Conservation (phyloP, 2,113 vertebrate genomes). For the Platichthys stellatus region DNA sequence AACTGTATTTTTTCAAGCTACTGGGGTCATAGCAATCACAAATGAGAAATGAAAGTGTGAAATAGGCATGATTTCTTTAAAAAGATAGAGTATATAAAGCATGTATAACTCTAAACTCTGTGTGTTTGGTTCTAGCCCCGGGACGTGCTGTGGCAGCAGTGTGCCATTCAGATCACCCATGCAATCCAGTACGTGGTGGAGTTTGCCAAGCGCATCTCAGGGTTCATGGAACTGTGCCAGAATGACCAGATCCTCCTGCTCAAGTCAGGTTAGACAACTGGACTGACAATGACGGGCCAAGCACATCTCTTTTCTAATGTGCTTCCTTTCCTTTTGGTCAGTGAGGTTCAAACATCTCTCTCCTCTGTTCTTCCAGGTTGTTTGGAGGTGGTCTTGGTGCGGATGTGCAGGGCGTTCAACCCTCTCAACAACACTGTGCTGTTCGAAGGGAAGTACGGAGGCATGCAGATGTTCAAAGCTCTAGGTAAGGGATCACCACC, state of each 20-base stretch:
- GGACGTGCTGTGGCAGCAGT: constrained; percentile 98
- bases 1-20: background rate
- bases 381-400: constrained; percentile 97
- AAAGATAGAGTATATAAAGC: background rate
- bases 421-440: constrained; percentile 99
- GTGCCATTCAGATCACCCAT: constrained; percentile 98
- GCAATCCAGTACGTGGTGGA: constrained; percentile 99
- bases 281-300: background rate
- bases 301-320: background rate
- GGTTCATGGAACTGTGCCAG: constrained; percentile 99
- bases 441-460: constrained; percentile 99
- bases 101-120: background rate
- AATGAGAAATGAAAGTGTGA: background rate
- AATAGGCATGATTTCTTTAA: background rate
- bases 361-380: constrained; percentile 84
- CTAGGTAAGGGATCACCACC: constrained; percentile 84
- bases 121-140: constrained; percentile 83
- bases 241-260: constrained; percentile 99
- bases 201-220: constrained; percentile 98
- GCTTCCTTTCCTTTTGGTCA: background rate
- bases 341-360: constrained; percentile 4
- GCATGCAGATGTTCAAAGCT: constrained; percentile 99
- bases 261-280: constrained; percentile 91
- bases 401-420: constrained; percentile 99
- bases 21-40: background rate